These are phyloP conservation scores for Indri indri DNA, from an alignment of 2,113 vertebrate genomes.

Conservation along the genomic window DNA sequence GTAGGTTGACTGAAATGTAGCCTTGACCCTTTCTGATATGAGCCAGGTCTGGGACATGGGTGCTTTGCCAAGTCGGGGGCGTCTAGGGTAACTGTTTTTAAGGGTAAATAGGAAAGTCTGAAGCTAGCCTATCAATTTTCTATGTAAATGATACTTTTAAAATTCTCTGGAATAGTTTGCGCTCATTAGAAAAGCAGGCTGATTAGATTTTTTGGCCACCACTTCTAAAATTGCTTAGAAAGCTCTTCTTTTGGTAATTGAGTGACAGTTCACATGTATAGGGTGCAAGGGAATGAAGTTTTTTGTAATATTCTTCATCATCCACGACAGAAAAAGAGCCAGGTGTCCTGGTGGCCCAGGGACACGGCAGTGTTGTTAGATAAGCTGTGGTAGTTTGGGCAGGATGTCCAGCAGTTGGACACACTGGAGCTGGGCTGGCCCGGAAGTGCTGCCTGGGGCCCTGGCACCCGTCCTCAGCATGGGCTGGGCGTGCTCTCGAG, in stretches of 20 bases:
- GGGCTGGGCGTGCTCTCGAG: background rate
- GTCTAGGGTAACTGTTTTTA: background rate
- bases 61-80: background rate
- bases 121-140: conserved; percentile 1
- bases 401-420: background rate
- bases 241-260: background rate
- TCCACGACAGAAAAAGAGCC: background rate
- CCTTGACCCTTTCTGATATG: background rate
- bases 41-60: background rate
- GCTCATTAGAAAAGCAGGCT: background rate
- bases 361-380: background rate
- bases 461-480: no score
- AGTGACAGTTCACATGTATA: background rate
- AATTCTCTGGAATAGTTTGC: background rate
- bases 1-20: background rate
- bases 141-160: background rate
- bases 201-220: background rate
- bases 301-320: background rate
- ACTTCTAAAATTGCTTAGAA: conserved; percentile 21
- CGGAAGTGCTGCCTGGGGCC: background rate
- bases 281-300: background rate
- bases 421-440: background rate
- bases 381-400: background rate
- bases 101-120: background rate
- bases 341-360: background rate